phyloP scores from a whole-genome alignment of 64 coral and sea anemone genomes.

The Pachyseris speciosa region DNA sequence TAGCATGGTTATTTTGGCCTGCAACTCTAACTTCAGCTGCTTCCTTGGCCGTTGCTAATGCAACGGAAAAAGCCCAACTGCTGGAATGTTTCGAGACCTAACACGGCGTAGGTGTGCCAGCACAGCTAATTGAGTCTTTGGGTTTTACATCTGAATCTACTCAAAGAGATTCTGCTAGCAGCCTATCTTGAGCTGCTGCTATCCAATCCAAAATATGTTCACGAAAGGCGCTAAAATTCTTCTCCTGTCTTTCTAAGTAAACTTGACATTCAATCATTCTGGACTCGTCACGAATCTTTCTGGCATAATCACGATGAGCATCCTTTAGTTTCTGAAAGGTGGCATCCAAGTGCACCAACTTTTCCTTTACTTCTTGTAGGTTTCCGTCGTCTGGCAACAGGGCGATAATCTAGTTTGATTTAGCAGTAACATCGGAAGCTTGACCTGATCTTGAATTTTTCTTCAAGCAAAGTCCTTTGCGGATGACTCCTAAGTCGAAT shows the following conservation, averaged over 20 bases:
- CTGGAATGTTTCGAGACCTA: not conserved
- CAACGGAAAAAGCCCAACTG: not conserved
- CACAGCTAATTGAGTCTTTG: not conserved
- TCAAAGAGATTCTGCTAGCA: not conserved
- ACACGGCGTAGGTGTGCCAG: not conserved
- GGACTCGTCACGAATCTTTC: not conserved
- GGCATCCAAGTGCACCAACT: not conserved
- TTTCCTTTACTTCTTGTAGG: conserved; percentile 2
- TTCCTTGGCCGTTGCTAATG: conserved; percentile 7
- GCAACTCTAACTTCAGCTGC: not conserved
- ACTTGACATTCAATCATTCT: not conserved
- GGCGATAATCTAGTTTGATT: not conserved
- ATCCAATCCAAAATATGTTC: not conserved
- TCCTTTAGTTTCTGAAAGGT: not conserved
- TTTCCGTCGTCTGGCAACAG: not conserved
- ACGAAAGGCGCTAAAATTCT: not conserved
- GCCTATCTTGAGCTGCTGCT: not conserved
- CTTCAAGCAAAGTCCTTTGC: not conserved
- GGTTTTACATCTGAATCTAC: not conserved
- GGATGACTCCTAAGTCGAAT: not conserved
- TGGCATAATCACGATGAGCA: not conserved
- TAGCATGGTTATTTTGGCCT: conserved; percentile 9
- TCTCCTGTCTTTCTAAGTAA: not conserved
- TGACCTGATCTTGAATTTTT: conserved; percentile 5
- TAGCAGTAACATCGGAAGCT: not conserved